Conservation (phyloP, 92 coral and sea anemone genomes). For the Metridium senile region DNA sequence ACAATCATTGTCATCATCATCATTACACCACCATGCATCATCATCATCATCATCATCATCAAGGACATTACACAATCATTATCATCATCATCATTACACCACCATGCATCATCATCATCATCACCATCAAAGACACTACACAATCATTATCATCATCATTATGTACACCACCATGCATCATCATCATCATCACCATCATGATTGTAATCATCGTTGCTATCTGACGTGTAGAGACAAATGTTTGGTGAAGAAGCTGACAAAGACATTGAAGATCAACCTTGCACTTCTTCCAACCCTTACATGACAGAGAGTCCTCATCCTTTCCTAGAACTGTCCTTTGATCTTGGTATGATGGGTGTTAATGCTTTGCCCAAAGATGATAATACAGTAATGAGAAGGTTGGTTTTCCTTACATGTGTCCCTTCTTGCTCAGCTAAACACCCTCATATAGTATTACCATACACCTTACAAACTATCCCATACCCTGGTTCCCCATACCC, state of each 20-base stretch:
- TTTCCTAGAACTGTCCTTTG: slow-evolving; percentile 60
- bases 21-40: too few species aligned
- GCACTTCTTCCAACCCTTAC: slow-evolving; percentile 35
- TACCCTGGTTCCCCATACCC: neutral
- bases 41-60: too few species aligned
- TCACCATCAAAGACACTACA: too few species aligned
- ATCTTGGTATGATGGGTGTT: slow-evolving; percentile 63
- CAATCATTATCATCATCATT: neutral
- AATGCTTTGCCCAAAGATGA: slow-evolving; percentile 6
- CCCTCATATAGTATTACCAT: too few species aligned
- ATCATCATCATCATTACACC: too few species aligned
- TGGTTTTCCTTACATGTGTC: too few species aligned
- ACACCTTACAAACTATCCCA: neutral
- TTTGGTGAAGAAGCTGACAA: neutral
- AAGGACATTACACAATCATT: too few species aligned
- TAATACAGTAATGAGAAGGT: slow-evolving; percentile 4
- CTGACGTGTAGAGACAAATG: neutral
- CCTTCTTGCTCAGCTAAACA: too few species aligned
- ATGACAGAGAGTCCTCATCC: slow-evolving; percentile 44
- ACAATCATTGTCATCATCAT: too few species aligned
- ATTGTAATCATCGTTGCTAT: neutral
- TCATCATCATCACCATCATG: neutral
- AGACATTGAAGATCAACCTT: neutral
- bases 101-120: too few species aligned
- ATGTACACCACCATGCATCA: too few species aligned